Percentiles rank a stretch among this genome's conserved stretches.
phyloP scores from a whole-genome alignment of 2,797 vertebrate species.

The Protonibea diacanthus region DNA sequence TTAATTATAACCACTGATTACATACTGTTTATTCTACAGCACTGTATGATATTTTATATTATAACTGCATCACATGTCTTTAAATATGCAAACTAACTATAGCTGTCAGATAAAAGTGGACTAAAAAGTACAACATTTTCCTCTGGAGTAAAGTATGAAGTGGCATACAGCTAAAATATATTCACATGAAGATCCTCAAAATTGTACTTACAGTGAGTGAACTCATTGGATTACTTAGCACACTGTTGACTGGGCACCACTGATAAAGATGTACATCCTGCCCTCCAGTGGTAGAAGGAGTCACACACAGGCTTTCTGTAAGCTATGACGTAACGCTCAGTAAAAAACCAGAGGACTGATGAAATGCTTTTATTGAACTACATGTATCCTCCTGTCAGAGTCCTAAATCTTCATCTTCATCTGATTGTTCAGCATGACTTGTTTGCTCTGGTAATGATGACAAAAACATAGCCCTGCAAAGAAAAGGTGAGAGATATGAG shows the following conservation, averaged over 20 bases:
- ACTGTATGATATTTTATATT: background rate
- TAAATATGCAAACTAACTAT: background rate
- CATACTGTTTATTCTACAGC: background rate
- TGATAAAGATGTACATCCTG: constrained; percentile 47
- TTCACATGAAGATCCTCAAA: background rate
- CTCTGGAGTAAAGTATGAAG: background rate
- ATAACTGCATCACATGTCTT: background rate
- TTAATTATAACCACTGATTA: no score
- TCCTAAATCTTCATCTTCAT: constrained; percentile 33
- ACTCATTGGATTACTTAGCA: background rate
- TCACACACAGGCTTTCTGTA: constrained; percentile 14
- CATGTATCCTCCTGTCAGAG: constrained; percentile 21
- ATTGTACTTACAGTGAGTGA: background rate
- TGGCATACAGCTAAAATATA: background rate
- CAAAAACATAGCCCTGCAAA: constrained; percentile 64
- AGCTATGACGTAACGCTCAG: constrained; percentile 35
- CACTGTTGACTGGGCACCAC: background rate
- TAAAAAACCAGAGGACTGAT: constrained; percentile 4
- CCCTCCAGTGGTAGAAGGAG: constrained; percentile 71
- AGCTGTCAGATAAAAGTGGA: background rate
- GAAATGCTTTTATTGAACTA: constrained; percentile 50
- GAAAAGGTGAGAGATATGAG: constrained; percentile 2
- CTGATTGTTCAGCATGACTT: constrained; percentile 5
- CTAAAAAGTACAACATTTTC: background rate
- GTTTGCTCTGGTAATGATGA: constrained; percentile 8